Evolutionary conservation across 1,140 invertebrate species (phyloP), one percentile per base, ranked within the genome.

Genomic region (Steinernema khuongi): DNA sequence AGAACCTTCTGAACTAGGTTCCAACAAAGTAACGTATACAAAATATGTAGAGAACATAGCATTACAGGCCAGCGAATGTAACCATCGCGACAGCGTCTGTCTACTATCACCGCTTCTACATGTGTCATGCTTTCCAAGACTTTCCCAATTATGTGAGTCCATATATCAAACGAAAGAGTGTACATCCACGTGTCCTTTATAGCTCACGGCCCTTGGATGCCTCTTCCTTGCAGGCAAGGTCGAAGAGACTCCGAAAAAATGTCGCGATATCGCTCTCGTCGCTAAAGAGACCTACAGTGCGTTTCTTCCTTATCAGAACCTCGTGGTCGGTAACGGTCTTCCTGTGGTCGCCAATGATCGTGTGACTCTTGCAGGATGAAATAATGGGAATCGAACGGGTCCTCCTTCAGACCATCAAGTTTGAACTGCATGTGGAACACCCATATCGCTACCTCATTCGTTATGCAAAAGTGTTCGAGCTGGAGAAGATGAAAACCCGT

Each of bases 161-260:
- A 17, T 22, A 41, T 7, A 41, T 41, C 36, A 41, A 41, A 7
- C 19, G 4, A 22, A 60, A 60, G 26, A 7, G 19, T 2, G 19
- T 22, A 7, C 11, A 60, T n/a, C 14, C 50, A 60, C 11, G 50
- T 60, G 50, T 60, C 11, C 22, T 26, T 60, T 60, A 22, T 22
- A 91, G 90, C 89, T 97, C n/a, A 97, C 93, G n/a, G 94, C 94
- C 11, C 94, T 94, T 83, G 96, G 94, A 84, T 97, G 94, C 84
- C 87, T 99, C 32, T 95, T 97, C 85, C 87, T 97, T 71, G 94
- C 94, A 76, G 94, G 94, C 1, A 97, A 97, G 90, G 94, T 96
- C 17, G 96, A 98, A 88, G 96, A 98, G 88, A 98, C 96, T 4
- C 96, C 96, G 31, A 98, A 97, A 86, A 97, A 97, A 88, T 96